These are phyloP conservation scores for Chaetophractus vellerosus DNA, from an alignment of 2,797 vertebrate genomes.

Conservation along the genomic window DNA sequence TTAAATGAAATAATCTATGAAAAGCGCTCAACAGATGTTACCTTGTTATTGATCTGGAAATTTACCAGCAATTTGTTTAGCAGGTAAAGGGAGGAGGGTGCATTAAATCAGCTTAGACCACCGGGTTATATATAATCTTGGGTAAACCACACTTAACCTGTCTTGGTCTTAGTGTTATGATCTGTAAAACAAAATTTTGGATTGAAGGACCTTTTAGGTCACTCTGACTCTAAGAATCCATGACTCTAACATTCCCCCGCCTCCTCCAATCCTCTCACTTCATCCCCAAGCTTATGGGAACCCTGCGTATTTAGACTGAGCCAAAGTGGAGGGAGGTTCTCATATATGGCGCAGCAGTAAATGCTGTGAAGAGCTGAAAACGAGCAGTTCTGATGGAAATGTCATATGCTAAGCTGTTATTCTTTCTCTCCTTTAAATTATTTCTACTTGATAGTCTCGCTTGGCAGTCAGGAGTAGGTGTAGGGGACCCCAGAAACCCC, in stretches of 20 bases:
- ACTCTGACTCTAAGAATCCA: conserved; percentile 4
- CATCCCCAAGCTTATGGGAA: conserved; percentile 9
- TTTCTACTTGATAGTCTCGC: background rate
- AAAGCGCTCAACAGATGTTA: background rate
- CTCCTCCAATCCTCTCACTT: background rate
- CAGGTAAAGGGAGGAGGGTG: background rate
- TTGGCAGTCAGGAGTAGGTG: conserved; percentile 11
- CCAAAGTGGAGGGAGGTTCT: background rate
- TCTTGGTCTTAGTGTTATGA: background rate
- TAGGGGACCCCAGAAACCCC: background rate
- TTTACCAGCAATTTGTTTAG: conserved; percentile 1
- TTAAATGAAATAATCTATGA: conserved; percentile 24
- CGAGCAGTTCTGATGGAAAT: background rate
- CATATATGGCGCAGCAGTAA: rapidly evolving
- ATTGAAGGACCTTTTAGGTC: background rate
- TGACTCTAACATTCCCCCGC: background rate
- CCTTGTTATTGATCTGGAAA: background rate
- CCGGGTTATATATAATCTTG: background rate
- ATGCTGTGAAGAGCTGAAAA: background rate
- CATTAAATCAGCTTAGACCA: background rate
- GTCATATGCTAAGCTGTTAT: background rate
- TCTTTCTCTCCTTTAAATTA: background rate
- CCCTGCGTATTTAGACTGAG: background rate
- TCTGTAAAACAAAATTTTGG: conserved; percentile 7
- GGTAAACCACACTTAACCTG: background rate